Conservation (phyloP, 1,140 invertebrate species). For the Euwallacea similis region DNA sequence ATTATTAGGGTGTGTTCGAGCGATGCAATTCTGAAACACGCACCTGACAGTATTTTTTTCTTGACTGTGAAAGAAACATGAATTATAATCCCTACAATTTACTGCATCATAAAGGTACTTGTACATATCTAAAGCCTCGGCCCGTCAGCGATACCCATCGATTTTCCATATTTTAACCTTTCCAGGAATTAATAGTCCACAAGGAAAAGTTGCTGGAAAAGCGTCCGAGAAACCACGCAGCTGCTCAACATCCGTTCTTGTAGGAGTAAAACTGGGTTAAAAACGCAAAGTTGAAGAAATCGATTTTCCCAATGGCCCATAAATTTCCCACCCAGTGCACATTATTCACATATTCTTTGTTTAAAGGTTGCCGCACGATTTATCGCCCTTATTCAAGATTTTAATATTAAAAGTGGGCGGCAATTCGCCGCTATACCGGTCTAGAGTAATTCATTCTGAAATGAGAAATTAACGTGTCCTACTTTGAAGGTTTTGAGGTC, state of each 20-base stretch:
- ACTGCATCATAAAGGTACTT: too few species aligned
- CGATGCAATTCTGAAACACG: too few species aligned
- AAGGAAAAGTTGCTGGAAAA: background rate
- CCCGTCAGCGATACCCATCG: too few species aligned
- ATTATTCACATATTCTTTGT: constrained; percentile 27
- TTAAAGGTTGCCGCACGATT: constrained; percentile 21
- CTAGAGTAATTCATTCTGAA: too few species aligned
- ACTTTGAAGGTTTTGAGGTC: too few species aligned
- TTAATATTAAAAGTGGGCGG: constrained; percentile 6
- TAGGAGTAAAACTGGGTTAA: constrained; percentile 23
- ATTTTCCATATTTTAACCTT: background rate
- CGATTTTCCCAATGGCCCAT: constrained; percentile 25
- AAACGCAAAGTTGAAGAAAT: constrained; percentile 14
- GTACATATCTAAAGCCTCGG: too few species aligned
- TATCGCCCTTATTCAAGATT: constrained; percentile 9
- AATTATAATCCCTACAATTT: too few species aligned
- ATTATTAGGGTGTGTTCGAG: too few species aligned
- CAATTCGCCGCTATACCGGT: background rate
- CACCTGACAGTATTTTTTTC: too few species aligned
- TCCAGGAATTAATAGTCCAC: constrained; percentile 1
- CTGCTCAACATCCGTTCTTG: background rate
- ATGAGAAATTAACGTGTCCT: too few species aligned
- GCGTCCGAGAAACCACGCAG: background rate
- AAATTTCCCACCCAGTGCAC: constrained; percentile 15
- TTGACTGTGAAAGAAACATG: too few species aligned